Evolutionary conservation across 2,888 invertebrate genomes (phyloP).

Genomic region (Drosophila paracracens): DNA sequence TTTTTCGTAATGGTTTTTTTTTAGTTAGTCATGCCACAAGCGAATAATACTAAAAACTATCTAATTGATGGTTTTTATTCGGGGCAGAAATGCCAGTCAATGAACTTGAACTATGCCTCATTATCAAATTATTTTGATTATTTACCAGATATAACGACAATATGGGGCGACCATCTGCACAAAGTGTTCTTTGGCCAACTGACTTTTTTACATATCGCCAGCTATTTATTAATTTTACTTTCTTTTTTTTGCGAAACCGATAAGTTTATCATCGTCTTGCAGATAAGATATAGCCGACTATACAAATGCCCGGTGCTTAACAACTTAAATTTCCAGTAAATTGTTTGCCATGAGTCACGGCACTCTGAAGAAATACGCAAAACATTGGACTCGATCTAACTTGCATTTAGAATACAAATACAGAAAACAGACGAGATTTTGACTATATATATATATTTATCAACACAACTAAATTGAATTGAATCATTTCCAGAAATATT

Average conservation of each 20-base stretch:
- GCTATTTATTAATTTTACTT: background rate
- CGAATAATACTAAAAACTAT: background rate
- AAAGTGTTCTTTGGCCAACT: slow-evolving; percentile 10
- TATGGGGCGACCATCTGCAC: background rate
- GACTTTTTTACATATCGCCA: slow-evolving; percentile 9
- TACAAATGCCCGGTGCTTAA: slow-evolving; percentile 32
- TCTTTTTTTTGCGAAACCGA: slow-evolving; percentile 21
- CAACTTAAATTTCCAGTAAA: slow-evolving; percentile 28
- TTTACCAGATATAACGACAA: background rate
- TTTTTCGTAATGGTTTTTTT: slow-evolving; percentile 2
- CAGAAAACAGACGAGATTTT: background rate
- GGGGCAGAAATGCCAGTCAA: slow-evolving; percentile 29
- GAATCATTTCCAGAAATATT: background rate
- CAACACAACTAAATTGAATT: background rate
- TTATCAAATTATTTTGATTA: slow-evolving; percentile 19
- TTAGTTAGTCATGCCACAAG: slow-evolving; percentile 23
- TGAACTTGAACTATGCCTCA: slow-evolving; percentile 30
- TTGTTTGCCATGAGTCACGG: slow-evolving; percentile 39
- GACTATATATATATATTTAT: background rate
- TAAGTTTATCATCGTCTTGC: slow-evolving; percentile 44
- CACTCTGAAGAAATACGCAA: slow-evolving; percentile 23
- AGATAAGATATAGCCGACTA: slow-evolving; percentile 51
- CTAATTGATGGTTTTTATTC: background rate
- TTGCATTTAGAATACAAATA: background rate
- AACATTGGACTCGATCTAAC: background rate